Evolutionary conservation across 1,140 invertebrate species (phyloP).

Genomic region (Pogonus chalceus): DNA sequence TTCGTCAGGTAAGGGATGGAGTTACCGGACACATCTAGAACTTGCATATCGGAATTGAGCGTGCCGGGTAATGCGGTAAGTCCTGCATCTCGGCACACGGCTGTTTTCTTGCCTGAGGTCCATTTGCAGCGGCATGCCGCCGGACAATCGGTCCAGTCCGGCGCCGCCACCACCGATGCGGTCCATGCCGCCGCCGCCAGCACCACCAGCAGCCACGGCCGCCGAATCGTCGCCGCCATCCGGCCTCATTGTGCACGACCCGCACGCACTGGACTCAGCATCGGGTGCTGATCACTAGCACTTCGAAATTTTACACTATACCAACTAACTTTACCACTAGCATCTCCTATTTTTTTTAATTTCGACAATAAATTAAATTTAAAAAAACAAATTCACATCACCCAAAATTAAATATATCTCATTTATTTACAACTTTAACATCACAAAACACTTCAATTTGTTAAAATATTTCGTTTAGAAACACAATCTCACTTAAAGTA

Average conservation of each 20-base stretch:
- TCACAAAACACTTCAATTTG: no score
- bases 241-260: not conserved
- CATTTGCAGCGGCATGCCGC: constrained; percentile 76
- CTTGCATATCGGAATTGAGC: constrained; percentile 74
- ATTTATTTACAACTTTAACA: no score
- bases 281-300: not conserved
- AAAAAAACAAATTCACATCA: no score
- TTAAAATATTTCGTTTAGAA: no score
- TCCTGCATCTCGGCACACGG: constrained; percentile 65
- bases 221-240: not conserved
- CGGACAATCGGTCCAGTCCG: constrained; percentile 76
- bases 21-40: constrained; percentile 73
- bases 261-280: not conserved
- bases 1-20: constrained; percentile 62
- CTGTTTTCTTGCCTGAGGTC: constrained; percentile 80
- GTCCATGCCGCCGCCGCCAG: constrained; percentile 32
- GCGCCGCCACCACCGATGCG: constrained; percentile 44
- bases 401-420: no score
- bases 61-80: constrained; percentile 61
- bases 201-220: constrained; percentile 8
- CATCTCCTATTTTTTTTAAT: no score
- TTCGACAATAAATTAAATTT: no score
- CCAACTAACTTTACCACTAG: no score
- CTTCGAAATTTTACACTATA: not conserved
- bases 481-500: no score